Base-by-base conservation (phyloP, 2,797 vertebrate genomes). In the Protosalanx chinensis region DNA sequence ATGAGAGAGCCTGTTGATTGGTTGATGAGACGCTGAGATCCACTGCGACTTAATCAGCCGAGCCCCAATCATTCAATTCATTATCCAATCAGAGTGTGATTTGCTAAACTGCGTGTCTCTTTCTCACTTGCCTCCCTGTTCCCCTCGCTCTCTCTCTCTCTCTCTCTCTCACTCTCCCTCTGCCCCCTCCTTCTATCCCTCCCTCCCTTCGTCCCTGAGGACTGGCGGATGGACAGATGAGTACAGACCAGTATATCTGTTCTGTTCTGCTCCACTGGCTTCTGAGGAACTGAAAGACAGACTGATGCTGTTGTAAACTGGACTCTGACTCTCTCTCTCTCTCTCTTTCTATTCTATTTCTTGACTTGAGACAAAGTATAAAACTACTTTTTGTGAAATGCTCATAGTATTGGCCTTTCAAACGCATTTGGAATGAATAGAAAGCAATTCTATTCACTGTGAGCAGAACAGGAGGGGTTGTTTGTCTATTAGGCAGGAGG, bases 1-100 rank as follows among this genome's bases (percentile, higher is more conserved):
- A 86, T 79, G 83, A 85, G 75, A 30, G 60, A 76, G 82, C 5
- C 10, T 51, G 76, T 60, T 77, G 83, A 81, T 82, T 88, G 89
- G 90, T 78, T 87, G 85, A 84, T 78, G 80, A 83, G 77, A 79
- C 85, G 85, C 79, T 71, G 79, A 80, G 74, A 66, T 79, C 66
- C 81, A 76, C 18, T 32, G 78, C 79, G 79, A 81, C 81, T 82
- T 79, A 78, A 85, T 87, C 68, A 85, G 78, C 79, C 41, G 3
- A 70, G 72, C 84, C 86, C 82, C 87, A 80, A 90, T 92, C 86
- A 86, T 87, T 90, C 87, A 88, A 82, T 91, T 89, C 88, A 91
- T 90, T 83, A 89, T 87, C 87, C 91, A 91, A 92, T 93, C 91
- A 90, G 83, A 81, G 78, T 41, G 37, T 82, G 81, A 88, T 87